phyloP scores from a whole-genome alignment of 1,140 invertebrate species.

The Sycobia sp. region DNA sequence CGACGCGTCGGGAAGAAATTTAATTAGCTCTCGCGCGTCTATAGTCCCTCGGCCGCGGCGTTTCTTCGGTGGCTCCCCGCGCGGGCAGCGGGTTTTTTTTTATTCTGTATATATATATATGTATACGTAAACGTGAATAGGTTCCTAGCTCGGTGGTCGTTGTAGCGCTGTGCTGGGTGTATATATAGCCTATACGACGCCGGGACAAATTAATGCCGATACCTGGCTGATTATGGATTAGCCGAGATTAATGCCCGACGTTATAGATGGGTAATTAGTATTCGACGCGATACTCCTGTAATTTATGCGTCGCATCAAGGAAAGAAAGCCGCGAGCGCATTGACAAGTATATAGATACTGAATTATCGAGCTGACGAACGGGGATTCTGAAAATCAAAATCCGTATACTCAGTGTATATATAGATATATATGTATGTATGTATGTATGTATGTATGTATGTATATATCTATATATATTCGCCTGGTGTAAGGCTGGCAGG shows the following conservation, averaged over 20 bases:
- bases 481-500: too few relatives aligned
- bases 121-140: too few relatives aligned
- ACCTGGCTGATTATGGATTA: conserved; percentile 8
- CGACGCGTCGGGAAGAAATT: conserved; percentile 22
- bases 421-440: too few relatives aligned
- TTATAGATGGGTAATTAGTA: conserved; percentile 16
- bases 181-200: not conserved
- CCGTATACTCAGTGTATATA: too few relatives aligned
- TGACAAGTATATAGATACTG: conserved; percentile 5
- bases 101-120: too few relatives aligned
- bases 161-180: not conserved
- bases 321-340: not conserved
- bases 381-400: not conserved
- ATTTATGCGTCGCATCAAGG: conserved; percentile 2
- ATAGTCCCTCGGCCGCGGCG: not conserved
- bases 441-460: too few relatives aligned
- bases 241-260: conserved; percentile 4
- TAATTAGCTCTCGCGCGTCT: conserved; percentile 14
- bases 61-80: not conserved
- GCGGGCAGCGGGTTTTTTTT: too few relatives aligned
- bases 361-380: not conserved
- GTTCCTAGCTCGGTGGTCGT: too few relatives aligned
- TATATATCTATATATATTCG: too few relatives aligned
- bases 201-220: conserved; percentile 20
- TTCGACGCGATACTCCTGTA: not conserved